Evolutionary conservation across 1,140 invertebrate genomes (phyloP), one percentile per base, ranked within the genome.

Genomic region (Diorhabda carinulata): DNA sequence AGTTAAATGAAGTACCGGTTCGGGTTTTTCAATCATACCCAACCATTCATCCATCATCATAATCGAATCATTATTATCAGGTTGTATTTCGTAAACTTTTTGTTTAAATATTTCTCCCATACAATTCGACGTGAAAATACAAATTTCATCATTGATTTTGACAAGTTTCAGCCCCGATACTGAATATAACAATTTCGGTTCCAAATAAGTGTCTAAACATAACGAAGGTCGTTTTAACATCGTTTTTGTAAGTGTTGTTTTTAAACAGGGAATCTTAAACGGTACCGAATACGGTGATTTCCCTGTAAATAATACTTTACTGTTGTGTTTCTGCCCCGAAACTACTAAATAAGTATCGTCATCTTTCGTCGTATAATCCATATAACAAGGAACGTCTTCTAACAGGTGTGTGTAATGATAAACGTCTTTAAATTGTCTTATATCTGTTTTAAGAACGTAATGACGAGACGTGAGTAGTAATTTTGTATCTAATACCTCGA

Each of bases 101-200:
- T 67, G 65, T 44, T 67, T 44, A 59, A 67, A 67, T 59, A 67
- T 67, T 61, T 67, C 65, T 10, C 65, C 65, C 3, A 67, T 40
- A 60, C 57, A 59, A 40, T 67, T 67, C 4, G 57, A n/a, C 9
- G 57, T 43, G 43, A 60, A 67, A 43, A 67, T 43, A 25, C 6
- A 67, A 9, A 60, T 10, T 44, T 67, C 44, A 2, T 47, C 58
- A 44, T 67, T 40, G 42, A 67, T 8, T 25, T 60, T 67, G n/a
- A 67, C 3, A 44, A 67, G 6, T 67, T 67, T 67, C 8, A 59
- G 8, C 9, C 65, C 65, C 5, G 65, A 44, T 44, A 58, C 41
- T 10, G 57, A 67, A 60, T 60, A 60, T 43, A 60, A 8, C 57
- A 67, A n/a, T 44, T 56, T 67, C 10, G 40, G 3, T 6, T 59